Conservation (phyloP, 2,797 vertebrate species). For the Lepidocolaptes lacrymiger region DNA sequence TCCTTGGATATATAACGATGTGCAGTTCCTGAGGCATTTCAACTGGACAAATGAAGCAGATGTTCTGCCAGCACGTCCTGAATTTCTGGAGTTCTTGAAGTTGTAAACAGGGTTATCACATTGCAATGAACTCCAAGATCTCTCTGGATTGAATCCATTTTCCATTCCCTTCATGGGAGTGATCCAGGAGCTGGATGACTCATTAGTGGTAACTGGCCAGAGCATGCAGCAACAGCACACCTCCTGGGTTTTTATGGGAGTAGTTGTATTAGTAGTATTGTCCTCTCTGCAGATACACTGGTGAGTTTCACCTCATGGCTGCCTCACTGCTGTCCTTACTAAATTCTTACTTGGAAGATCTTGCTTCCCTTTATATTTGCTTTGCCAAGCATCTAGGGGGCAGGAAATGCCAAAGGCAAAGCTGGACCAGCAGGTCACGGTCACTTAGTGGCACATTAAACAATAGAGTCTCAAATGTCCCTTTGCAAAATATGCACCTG, state of each 20-base stretch:
- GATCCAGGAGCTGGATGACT: slow-evolving; percentile 58
- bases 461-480: neutral
- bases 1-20: neutral
- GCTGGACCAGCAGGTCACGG: neutral
- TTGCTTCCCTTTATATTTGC: neutral
- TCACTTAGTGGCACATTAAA: neutral
- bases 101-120: slow-evolving; percentile 67
- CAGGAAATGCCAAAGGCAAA: neutral
- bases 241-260: neutral
- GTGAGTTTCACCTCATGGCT: neutral
- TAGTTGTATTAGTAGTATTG: neutral
- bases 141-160: slow-evolving; percentile 34
- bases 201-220: slow-evolving; percentile 2
- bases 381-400: neutral
- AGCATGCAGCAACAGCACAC: neutral
- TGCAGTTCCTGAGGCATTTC: neutral
- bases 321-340: neutral
- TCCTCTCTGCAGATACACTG: neutral
- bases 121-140: slow-evolving; percentile 59
- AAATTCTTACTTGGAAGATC: neutral
- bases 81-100: slow-evolving; percentile 40
- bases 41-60: slow-evolving; percentile 16
- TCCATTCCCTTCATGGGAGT: neutral
- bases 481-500: neutral
- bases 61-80: slow-evolving; percentile 47